Percentiles rank a stretch among this genome's conserved stretches.
phyloP scores from a whole-genome alignment of 2,888 invertebrate genomes.

The Apamea crenata region DNA sequence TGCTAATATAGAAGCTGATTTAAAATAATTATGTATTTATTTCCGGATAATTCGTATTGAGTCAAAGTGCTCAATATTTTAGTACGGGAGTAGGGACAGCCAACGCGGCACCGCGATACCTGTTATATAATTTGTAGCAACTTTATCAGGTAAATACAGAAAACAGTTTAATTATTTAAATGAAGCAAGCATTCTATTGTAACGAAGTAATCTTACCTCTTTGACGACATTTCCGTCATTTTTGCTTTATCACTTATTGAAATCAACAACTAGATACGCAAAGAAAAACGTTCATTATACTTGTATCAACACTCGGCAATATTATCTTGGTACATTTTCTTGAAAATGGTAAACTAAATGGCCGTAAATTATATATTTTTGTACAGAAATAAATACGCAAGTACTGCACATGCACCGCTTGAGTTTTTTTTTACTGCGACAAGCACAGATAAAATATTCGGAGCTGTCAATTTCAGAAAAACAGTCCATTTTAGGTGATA shows the following conservation, averaged over 20 bases:
- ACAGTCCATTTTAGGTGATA: conserved; percentile 40
- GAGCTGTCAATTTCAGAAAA: conserved; percentile 59
- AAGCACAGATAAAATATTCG: conserved; percentile 62
- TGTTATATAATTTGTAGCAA: conserved; percentile 53
- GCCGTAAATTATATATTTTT: conserved; percentile 61
- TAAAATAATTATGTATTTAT: conserved; percentile 15
- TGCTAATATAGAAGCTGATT: not conserved
- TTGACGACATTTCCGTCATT: conserved; percentile 89
- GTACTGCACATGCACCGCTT: conserved; percentile 69
- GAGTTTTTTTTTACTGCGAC: conserved; percentile 64
- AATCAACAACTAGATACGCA: conserved; percentile 71
- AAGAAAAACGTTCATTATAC: conserved; percentile 78
- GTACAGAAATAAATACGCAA: conserved; percentile 63
- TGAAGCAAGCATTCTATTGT: conserved; percentile 18
- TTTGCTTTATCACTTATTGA: conserved; percentile 75
- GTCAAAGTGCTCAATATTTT: conserved; percentile 30
- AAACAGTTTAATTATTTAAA: not conserved
- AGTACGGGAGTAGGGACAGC: conserved; percentile 23
- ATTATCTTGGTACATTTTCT: conserved; percentile 65
- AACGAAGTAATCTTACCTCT: conserved; percentile 80
- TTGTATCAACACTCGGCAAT: conserved; percentile 56
- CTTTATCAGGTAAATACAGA: conserved; percentile 50
- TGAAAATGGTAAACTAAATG: conserved; percentile 52
- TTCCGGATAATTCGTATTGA: not conserved
- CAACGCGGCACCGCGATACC: conserved; percentile 25